Conservation (phyloP, 2,888 invertebrate genomes). For the Morpho helenor region DNA sequence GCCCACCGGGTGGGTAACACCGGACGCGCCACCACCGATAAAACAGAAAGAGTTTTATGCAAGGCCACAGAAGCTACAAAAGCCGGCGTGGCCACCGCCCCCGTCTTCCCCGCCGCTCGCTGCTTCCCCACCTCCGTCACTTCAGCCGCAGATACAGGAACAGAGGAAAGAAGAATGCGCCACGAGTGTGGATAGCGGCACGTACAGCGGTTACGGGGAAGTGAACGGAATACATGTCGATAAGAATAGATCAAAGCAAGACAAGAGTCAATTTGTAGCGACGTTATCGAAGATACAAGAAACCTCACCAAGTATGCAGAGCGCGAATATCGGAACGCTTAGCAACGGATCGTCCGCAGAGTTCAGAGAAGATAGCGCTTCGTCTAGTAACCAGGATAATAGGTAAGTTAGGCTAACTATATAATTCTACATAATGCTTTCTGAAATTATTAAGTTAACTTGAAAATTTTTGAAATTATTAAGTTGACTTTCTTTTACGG, state of each 20-base stretch:
- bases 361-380: conserved; percentile 52
- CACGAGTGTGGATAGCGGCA: conserved; percentile 70
- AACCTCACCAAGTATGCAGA: conserved; percentile 68
- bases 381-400: conserved; percentile 58
- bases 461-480: too few species aligned
- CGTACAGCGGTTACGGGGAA: conserved; percentile 68
- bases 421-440: too few species aligned
- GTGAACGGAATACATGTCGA: conserved; percentile 61
- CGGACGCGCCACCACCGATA: conserved; percentile 71
- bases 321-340: conserved; percentile 53
- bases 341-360: conserved; percentile 67
- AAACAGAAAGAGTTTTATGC: conserved; percentile 87
- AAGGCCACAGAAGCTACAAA: conserved; percentile 87
- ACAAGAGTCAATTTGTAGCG: conserved; percentile 76
- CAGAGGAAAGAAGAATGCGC: conserved; percentile 70
- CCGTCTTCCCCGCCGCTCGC: conserved; percentile 65
- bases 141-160: conserved; percentile 37
- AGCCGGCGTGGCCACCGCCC: conserved; percentile 84
- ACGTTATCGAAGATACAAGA: conserved; percentile 83
- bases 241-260: conserved; percentile 59
- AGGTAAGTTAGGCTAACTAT: conserved; percentile 44
- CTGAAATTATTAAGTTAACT: too few species aligned
- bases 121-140: conserved; percentile 77
- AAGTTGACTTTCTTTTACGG: too few species aligned
- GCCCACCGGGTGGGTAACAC: conserved; percentile 80